These are phyloP conservation scores for Hypselothyrea guttata DNA, from an alignment of 2,888 invertebrate species.

Conservation along the genomic window DNA sequence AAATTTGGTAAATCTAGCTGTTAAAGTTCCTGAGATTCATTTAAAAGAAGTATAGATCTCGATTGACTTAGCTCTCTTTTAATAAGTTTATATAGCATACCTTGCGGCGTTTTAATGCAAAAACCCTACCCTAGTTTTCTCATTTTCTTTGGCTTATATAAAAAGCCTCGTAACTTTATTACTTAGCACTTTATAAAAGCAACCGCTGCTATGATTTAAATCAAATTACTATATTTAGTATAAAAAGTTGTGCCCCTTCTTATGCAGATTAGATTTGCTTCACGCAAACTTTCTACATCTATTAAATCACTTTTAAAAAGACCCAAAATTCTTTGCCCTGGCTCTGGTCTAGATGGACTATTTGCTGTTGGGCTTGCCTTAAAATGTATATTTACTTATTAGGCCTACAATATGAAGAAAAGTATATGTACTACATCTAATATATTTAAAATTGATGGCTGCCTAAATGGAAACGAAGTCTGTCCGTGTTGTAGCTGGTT, in stretches of 20 bases:
- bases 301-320: slow-evolving; percentile 22
- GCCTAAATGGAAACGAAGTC: slow-evolving; percentile 34
- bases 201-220: not conserved
- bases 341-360: too few relatives aligned
- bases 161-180: too few relatives aligned
- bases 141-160: too few relatives aligned
- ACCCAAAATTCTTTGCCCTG: slow-evolving; percentile 1
- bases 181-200: too few relatives aligned
- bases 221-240: not conserved
- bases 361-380: not conserved
- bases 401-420: slow-evolving; percentile 32
- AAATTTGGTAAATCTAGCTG: too few relatives aligned
- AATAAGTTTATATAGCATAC: not conserved
- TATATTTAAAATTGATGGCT: slow-evolving; percentile 50
- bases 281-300: slow-evolving; percentile 7
- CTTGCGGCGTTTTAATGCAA: not conserved
- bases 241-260: slow-evolving; percentile 1
- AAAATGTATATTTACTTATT: slow-evolving; percentile 48
- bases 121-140: too few relatives aligned
- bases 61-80: too few relatives aligned
- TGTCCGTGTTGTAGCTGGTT: not conserved
- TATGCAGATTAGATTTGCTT: slow-evolving; percentile 5
- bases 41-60: too few relatives aligned
- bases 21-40: too few relatives aligned
- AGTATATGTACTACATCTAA: slow-evolving; percentile 15